Percentiles rank a stretch among this genome's conserved stretches.
Conservation (phyloP, 1,140 invertebrate species). For the Reticulitermes speratus region DNA sequence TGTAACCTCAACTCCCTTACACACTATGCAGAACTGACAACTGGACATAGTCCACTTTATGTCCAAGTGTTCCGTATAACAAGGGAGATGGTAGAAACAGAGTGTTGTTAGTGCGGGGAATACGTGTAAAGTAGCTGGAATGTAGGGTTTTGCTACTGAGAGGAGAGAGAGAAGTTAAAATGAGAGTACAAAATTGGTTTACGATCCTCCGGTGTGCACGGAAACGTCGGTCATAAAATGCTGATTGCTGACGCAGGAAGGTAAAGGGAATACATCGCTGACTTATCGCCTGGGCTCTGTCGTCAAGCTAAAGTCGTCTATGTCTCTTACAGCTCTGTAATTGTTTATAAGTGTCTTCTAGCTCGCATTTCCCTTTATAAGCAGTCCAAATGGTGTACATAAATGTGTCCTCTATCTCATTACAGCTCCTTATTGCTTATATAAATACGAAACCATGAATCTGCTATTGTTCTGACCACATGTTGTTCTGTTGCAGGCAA, state of each 20-base stretch:
- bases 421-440: too few relatives aligned
- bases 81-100: background rate
- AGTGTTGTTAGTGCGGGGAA: background rate
- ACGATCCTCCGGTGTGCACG: background rate
- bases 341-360: too few relatives aligned
- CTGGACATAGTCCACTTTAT: background rate
- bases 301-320: too few relatives aligned
- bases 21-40: background rate
- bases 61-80: background rate
- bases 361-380: too few relatives aligned
- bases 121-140: too few relatives aligned
- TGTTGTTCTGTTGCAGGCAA: too few relatives aligned
- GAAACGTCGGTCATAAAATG: background rate
- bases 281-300: background rate
- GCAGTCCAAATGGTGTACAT: too few relatives aligned
- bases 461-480: too few relatives aligned
- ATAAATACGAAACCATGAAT: too few relatives aligned
- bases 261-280: background rate
- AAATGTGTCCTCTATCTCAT: too few relatives aligned
- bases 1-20: background rate
- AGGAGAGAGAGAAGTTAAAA: background rate
- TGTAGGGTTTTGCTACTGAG: too few relatives aligned
- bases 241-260: background rate
- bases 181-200: background rate
- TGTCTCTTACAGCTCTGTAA: too few relatives aligned